Percentiles rank a stretch among this genome's conserved stretches.
These are phyloP conservation scores for Antheraea pernyi DNA, from an alignment of 1,140 invertebrate genomes.

Conservation along the genomic window DNA sequence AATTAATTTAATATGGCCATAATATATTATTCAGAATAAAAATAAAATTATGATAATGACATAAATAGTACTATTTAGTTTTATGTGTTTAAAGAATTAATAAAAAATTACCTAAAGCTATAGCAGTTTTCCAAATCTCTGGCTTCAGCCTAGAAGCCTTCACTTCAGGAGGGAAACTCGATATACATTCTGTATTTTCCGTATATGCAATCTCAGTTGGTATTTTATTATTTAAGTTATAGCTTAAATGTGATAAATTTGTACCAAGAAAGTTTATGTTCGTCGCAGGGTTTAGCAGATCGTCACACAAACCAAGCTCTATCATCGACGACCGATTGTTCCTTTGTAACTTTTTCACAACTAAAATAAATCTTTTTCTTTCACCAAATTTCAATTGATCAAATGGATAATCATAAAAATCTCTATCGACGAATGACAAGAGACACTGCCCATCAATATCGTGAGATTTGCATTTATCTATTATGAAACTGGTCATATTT, in stretches of 20 bases:
- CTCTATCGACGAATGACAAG: constrained; percentile 67
- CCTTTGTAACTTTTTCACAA: constrained; percentile 71
- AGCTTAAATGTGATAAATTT: constrained; percentile 74
- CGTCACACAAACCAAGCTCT: constrained; percentile 69
- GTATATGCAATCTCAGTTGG: constrained; percentile 51
- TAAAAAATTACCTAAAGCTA: constrained; percentile 61
- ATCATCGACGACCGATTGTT: constrained; percentile 69
- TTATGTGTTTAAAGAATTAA: background rate
- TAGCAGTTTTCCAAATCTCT: constrained; percentile 77
- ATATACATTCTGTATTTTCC: constrained; percentile 56
- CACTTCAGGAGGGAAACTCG: constrained; percentile 61
- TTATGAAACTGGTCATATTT: constrained; percentile 62
- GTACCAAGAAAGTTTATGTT: constrained; percentile 75
- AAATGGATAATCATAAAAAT: constrained; percentile 75
- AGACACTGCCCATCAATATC: constrained; percentile 74
- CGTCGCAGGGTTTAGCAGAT: constrained; percentile 62
- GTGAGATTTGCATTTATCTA: constrained; percentile 64
- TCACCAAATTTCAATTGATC: constrained; percentile 68
- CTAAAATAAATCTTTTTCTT: constrained; percentile 68
- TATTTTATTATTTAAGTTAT: constrained; percentile 68
- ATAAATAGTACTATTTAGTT: too few species aligned
- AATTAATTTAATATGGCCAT: too few species aligned
- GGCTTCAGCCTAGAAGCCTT: constrained; percentile 75
- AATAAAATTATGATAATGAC: background rate
- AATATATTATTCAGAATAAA: too few species aligned